Conservation (phyloP, 2,797 vertebrate species). For the Garrulus glandarius region DNA sequence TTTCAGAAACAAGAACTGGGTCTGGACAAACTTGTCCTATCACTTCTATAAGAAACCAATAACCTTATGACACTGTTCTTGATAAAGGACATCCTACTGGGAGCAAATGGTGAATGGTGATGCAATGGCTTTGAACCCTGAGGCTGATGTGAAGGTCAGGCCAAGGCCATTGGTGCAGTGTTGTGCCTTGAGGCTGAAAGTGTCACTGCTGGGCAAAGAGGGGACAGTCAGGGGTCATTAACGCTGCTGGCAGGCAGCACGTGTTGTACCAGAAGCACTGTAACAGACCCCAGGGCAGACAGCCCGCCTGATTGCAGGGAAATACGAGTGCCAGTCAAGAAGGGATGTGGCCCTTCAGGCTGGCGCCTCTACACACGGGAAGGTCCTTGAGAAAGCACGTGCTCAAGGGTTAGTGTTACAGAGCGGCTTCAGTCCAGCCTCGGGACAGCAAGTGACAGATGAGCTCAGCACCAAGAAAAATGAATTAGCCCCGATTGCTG, state of each 20-base stretch:
- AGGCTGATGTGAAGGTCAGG: neutral
- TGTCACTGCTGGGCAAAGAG: neutral
- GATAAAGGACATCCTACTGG: neutral
- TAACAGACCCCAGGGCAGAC: neutral
- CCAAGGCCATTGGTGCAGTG: neutral
- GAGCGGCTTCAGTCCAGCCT: neutral
- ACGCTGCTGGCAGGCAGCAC: neutral
- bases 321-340: neutral
- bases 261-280: neutral
- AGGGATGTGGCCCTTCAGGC: neutral
- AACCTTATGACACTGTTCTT: neutral
- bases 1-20: neutral
- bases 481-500: fast-evolving
- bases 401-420: neutral
- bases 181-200: neutral
- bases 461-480: neutral
- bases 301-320: neutral
- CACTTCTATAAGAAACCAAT: neutral
- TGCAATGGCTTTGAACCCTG: neutral
- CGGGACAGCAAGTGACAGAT: neutral
- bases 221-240: neutral
- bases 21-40: neutral
- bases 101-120: neutral
- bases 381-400: neutral
- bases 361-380: fast-evolving